Conservation (phyloP, 2,113 vertebrate genomes). For the Manacus vitellinus region DNA sequence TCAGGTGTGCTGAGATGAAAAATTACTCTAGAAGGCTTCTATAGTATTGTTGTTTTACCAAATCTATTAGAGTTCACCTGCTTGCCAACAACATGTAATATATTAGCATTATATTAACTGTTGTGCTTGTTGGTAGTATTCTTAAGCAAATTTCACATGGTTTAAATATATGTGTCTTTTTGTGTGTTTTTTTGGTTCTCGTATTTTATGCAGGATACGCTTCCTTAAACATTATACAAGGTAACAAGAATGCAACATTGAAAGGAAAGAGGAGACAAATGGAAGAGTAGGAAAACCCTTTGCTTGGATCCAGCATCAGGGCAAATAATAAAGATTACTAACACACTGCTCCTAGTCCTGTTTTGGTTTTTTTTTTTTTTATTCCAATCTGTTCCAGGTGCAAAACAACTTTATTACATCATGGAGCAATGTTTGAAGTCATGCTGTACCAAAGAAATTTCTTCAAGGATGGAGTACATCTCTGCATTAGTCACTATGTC, state of each 20-base stretch:
- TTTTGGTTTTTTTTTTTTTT: background rate
- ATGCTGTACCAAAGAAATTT: background rate
- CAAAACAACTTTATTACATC: background rate
- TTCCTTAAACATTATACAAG: background rate
- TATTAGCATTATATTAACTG: background rate
- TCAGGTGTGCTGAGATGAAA: background rate
- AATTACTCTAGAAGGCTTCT: background rate
- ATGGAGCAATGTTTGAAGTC: background rate
- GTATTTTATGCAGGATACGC: background rate
- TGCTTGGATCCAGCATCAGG: background rate
- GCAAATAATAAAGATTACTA: background rate
- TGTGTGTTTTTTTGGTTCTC: rapidly evolving
- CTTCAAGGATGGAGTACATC: background rate
- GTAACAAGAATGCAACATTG: background rate
- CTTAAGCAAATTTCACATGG: background rate
- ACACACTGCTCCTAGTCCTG: background rate
- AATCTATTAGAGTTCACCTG: background rate
- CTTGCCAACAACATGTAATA: background rate
- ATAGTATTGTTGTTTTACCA: background rate
- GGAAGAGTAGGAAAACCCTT: background rate
- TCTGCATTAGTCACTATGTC: background rate
- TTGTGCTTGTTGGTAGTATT: background rate
- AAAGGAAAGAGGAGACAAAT: background rate
- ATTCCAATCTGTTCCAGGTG: background rate
- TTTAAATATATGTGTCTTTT: background rate